phyloP scores from a whole-genome alignment of 2,888 invertebrate species.

The Acrocyrtus sp. region DNA sequence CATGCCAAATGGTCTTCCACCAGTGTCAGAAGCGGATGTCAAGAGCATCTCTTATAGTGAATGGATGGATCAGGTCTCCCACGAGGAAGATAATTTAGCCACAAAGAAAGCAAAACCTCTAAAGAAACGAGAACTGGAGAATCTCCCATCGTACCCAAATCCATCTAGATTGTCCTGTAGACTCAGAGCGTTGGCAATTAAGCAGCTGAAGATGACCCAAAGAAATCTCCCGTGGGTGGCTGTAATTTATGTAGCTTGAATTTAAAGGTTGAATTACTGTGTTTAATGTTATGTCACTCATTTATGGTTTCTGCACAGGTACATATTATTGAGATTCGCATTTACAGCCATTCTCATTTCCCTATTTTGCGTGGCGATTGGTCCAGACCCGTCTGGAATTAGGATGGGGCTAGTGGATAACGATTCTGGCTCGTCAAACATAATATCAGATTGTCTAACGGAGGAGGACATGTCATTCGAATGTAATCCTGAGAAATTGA shows the following conservation, averaged over 20 bases:
- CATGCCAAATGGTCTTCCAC: conserved; percentile 33
- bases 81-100: conserved; percentile 41
- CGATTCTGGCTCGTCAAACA: conserved; percentile 18
- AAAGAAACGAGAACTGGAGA: conserved; percentile 20
- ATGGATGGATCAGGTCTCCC: conserved; percentile 52
- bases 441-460: conserved; percentile 24
- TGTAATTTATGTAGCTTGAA: too few relatives aligned
- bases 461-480: conserved; percentile 37
- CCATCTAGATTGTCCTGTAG: conserved; percentile 27
- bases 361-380: conserved; percentile 37
- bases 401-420: conserved; percentile 40
- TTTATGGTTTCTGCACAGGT: too few relatives aligned
- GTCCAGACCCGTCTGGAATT: conserved; percentile 21
- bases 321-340: conserved; percentile 23
- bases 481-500: conserved; percentile 39
- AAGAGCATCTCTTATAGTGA: conserved; percentile 47
- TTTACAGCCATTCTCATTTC: conserved; percentile 32
- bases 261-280: too few relatives aligned
- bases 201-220: conserved; percentile 22
- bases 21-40: conserved; percentile 31
- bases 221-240: conserved; percentile 28
- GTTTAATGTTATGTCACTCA: too few relatives aligned
- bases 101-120: conserved; percentile 40
- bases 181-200: conserved; percentile 38
- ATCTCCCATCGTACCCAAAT: conserved; percentile 40